Evolutionary conservation across 2,888 invertebrate species (phyloP).

Genomic region (Cryptosula pallasiana): DNA sequence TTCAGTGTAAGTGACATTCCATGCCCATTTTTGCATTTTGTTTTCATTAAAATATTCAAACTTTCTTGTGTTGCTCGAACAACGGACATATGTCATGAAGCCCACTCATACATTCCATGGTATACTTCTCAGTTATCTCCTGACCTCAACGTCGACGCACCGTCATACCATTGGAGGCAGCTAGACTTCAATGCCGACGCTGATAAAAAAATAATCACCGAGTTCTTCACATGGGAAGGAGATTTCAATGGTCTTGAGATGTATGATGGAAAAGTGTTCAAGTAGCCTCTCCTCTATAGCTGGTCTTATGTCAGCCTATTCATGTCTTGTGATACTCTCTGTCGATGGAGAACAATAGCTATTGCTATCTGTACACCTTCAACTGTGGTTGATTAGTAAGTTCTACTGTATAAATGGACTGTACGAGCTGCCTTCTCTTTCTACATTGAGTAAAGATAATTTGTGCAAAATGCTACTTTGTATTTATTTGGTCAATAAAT

Average conservation of each 20-base stretch:
- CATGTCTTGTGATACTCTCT: background rate
- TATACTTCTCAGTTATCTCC: constrained; percentile 65
- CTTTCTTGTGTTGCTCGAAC: no score
- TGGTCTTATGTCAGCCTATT: background rate
- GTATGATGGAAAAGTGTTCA: constrained; percentile 99
- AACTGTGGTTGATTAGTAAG: no score
- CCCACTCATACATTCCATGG: no score
- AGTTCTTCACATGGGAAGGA: constrained; percentile 88
- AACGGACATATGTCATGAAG: no score
- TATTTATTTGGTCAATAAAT: constrained; percentile 2
- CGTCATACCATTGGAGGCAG: constrained; percentile 91
- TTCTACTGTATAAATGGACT: no score
- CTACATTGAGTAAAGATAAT: background rate
- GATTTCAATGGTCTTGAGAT: constrained; percentile 76
- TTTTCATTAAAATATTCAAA: no score
- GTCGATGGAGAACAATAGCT: background rate
- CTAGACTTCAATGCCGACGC: constrained; percentile 73
- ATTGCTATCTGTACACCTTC: no score
- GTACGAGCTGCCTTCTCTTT: background rate
- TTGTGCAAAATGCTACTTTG: background rate
- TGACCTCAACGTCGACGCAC: constrained; percentile 96
- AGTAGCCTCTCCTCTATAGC: no score
- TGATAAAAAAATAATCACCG: constrained; percentile 78
- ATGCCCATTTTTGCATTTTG: no score
- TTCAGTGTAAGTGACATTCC: constrained; percentile 66